Evolutionary conservation across 1,140 invertebrate genomes (phyloP), one percentile per base, ranked within the genome.

Genomic region (Drosophila pseudoobscura): DNA sequence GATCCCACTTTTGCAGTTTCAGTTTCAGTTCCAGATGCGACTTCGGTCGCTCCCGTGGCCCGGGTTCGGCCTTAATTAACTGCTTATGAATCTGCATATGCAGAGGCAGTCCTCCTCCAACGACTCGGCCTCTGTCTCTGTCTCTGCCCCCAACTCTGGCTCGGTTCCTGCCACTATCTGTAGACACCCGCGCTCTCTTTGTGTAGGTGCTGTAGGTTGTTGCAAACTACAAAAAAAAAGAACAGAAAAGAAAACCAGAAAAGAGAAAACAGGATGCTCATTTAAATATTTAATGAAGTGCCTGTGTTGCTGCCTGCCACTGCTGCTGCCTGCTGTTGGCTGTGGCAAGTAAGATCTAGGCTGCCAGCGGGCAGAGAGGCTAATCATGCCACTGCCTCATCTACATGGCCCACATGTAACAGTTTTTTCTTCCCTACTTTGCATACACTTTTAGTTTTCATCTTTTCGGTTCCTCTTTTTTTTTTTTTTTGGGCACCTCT

Each of bases 221-320:
- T 73, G 75, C 76, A 71, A 54, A 54, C 75, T 73, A 31, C 47
- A 55, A 56, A 59, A 39, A 55, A 43, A 50, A 66, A 55, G 53
- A 57, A 46, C 44, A 7, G 6, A 24, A 15, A 45, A 50, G 29
- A 55, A 54, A 22, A 9, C 17, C 35, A 39, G 35, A 57, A 65
- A 75, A 75, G 65, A 71, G 58, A 76, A 77, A 77, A 83, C 83
- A 88, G 83, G 83, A 88, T 88, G 83, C 83, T 88, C 83, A 88
- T 88, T 88, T 88, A 88, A 88, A 88, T 88, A 88, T 88, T 88
- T 88, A 88, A 88, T 88, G 83, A 88, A 88, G 83, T 88, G 83
- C 78, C 65, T 77, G 82, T 85, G 82, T 80, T 80, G 80, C 77
- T 73, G 77, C 75, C 31, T 31, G 77, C 75, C 31, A 3, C 31